These are phyloP conservation scores for Cladopsammia gracilis DNA, from an alignment of 64 coral and sea anemone species.

Conservation along the genomic window DNA sequence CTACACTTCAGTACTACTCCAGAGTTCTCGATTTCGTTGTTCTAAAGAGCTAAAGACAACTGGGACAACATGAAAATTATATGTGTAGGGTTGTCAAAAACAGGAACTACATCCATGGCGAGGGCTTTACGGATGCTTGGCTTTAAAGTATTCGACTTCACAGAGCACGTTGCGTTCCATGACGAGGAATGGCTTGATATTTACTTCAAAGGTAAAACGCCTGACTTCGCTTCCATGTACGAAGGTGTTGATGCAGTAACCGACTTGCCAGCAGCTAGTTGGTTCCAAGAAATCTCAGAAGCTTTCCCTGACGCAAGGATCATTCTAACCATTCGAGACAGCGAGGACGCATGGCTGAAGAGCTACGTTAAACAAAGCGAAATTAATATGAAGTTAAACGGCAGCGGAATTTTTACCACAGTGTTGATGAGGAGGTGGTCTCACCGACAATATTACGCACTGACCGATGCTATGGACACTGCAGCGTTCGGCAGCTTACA, in stretches of 20 bases:
- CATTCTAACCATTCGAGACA: conserved; percentile 24
- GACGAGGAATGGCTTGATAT: conserved; percentile 3
- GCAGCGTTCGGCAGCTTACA: conserved; percentile 2
- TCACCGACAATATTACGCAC: not conserved
- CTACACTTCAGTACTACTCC: no score
- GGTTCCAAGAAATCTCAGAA: conserved; percentile 42
- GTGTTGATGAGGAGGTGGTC: not conserved
- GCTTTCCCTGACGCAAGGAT: conserved; percentile 36
- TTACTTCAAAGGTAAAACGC: not conserved
- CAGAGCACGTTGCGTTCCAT: not conserved
- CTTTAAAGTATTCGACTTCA: not conserved
- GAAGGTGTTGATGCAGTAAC: conserved; percentile 38
- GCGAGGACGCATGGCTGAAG: conserved; percentile 31
- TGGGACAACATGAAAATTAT: not conserved
- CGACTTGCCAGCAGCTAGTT: not conserved
- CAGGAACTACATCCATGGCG: conserved; percentile 35
- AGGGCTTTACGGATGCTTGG: conserved; percentile 8
- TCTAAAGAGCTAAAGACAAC: no score
- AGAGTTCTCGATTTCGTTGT: no score
- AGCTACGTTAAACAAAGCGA: not conserved
- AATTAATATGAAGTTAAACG: not conserved
- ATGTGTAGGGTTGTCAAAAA: conserved; percentile 2
- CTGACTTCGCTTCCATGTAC: conserved; percentile 37
- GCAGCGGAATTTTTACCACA: not conserved
- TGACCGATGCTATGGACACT: not conserved